phyloP scores from a whole-genome alignment of 2,113 vertebrate genomes.

The Ramphastos sulfuratus region DNA sequence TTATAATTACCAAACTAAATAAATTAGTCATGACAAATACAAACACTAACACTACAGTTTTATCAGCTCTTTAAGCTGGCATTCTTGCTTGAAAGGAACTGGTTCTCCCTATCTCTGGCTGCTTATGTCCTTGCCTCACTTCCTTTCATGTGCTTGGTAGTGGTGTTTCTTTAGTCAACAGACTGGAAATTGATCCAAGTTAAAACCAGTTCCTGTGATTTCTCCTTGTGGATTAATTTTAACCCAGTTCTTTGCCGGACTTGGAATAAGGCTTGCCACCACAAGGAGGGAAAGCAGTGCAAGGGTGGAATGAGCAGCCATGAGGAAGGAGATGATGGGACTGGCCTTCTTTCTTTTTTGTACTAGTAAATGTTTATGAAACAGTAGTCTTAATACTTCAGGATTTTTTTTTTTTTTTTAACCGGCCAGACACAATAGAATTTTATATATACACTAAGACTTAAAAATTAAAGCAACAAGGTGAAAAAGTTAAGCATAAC shows the following conservation, averaged over 20 bases:
- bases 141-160: not conserved
- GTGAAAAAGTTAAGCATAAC: not conserved
- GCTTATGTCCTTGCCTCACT: not conserved
- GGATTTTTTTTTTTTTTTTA: not conserved
- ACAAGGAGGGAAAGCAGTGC: not conserved
- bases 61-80: not conserved
- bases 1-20: not conserved
- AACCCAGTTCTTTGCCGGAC: not conserved
- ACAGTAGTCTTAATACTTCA: not conserved
- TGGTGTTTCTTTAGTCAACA: not conserved
- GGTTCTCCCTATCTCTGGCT: not conserved
- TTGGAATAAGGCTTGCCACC: not conserved
- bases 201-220: not conserved
- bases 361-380: not conserved
- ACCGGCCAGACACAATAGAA: not conserved
- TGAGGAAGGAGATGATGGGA: not conserved
- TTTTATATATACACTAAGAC: not conserved
- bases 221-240: constrained; percentile 10
- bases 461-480: not conserved
- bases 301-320: not conserved
- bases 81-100: not conserved
- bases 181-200: not conserved
- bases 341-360: not conserved
- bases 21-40: not conserved
- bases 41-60: not conserved